Evolutionary conservation across 2,888 invertebrate species (phyloP).

Genomic region (Allacma fusca): DNA sequence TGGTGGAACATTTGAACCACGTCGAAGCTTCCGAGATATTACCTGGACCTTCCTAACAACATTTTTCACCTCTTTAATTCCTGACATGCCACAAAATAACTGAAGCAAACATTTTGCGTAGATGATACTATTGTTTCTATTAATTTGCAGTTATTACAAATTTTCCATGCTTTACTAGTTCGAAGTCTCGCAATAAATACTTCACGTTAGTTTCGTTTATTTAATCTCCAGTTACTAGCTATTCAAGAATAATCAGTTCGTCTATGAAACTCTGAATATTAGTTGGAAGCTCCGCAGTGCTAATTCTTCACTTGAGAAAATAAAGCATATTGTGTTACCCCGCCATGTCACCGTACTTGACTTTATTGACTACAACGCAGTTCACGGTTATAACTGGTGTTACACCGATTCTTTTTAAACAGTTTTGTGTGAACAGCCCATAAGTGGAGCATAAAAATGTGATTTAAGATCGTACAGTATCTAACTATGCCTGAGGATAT

Average conservation of each 20-base stretch:
- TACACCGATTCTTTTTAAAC: too few relatives aligned
- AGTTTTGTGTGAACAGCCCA: too few relatives aligned
- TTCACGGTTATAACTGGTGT: too few relatives aligned
- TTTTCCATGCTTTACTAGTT: constrained; percentile 26
- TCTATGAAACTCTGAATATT: not conserved
- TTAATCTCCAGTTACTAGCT: not conserved
- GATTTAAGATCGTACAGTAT: not conserved
- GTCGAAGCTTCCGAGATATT: constrained; percentile 75
- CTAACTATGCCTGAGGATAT: not conserved
- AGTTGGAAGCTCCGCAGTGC: not conserved
- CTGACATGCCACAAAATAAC: constrained; percentile 75
- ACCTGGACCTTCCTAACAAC: constrained; percentile 91
- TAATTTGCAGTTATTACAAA: constrained; percentile 21
- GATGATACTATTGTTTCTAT: not conserved
- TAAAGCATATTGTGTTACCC: not conserved
- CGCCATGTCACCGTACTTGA: too few relatives aligned
- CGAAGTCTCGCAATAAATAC: constrained; percentile 4
- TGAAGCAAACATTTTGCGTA: constrained; percentile 19
- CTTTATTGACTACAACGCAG: too few relatives aligned
- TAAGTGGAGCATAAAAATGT: not conserved
- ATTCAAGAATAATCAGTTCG: constrained; percentile 6
- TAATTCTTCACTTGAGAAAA: not conserved
- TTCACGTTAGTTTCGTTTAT: constrained; percentile 7
- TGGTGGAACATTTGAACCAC: constrained; percentile 64
- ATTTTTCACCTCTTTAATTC: constrained; percentile 93